Evolutionary conservation across 2,888 invertebrate species (phyloP), one percentile per base, ranked within the genome.

Genomic region (Clusia tigrina): DNA sequence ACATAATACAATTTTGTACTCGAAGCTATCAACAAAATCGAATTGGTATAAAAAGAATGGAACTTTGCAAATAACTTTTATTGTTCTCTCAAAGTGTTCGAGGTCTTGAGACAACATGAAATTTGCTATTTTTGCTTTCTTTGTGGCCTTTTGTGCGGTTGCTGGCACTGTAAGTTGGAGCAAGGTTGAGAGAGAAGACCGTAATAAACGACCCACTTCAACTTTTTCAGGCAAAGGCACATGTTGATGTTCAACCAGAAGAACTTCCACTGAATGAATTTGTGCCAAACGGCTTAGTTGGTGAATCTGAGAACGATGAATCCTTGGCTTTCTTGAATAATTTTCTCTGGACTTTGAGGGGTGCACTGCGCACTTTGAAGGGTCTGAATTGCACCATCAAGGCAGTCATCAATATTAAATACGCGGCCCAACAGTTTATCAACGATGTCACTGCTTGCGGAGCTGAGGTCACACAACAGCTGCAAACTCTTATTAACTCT

Each of bases 371-470:
- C 22, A 65, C 67, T 18, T 32, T 73, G 1, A 78, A 78, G 67
- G 79, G 78, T 18, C 55, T 78, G 18, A 77, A 78, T 57, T 78
- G 79, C 55, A 23, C 69, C n/a, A 10, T 78, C 9, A 68, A 72
- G 20, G 71, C 74, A 69, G 75, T 71, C 2, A n/a, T 46, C 2
- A 71, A 68, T 58, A 72, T 74, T 42, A 54, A 67, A 57, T 54
- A n/a, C 3, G 72, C 69, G 48, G 74, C 73, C 6, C 20, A 54
- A 24, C 25, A 62, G 2, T 79, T 71, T 62, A 60, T 69, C n/a
- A 12, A 15, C 2, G 57, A 67, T 18, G 61, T 79, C 10, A 1
- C 67, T 1, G 42, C 1, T 0, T 78, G 78, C 58, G 78, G 73
- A 20, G 58, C 60, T 3, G 61, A 56, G 1, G 75, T 73, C 55